Base-by-base conservation (phyloP, 1,140 invertebrate genomes). In the Fopius arisanus region DNA sequence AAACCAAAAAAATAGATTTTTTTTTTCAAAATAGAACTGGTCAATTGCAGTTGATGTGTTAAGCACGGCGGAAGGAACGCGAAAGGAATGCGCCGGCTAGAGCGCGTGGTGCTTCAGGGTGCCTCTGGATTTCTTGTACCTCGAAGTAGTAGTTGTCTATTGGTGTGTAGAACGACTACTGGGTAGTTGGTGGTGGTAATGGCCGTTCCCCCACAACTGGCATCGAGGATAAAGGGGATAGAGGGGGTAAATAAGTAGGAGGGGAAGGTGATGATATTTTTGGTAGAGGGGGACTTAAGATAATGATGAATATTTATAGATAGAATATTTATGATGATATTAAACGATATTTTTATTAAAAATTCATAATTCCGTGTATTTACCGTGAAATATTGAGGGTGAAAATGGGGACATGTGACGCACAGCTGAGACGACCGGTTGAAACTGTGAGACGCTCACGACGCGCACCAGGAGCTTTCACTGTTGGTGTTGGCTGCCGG, bases 391-490 rank as follows among this genome's bases (percentile, higher is more conserved):
- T n/a, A n/a, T n/a, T n/a, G 14, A 19, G 7, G 43, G 43, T 16
- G 4, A n/a, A 4, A 19, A 5, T 1, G n/a, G 7, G n/a, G 43
- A 83, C 85, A 85, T 81, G 79, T 86, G 83, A 85, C 79, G 82
- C 84, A 86, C 83, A 87, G 84, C 84, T 86, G 86, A 84, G 81
- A 82, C 81, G 84, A 82, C 78, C 83, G 80, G 81, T 82, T 83
- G 78, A 81, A 79, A 86, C 86, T 87, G 84, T 7, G 23, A 72
- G 66, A 70, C 65, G 67, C 73, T 48, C 59, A 68, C 59, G 77
- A 75, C 67, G 75, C 41, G 40, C 77, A 75, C 4, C 80, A 78
- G 66, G 72, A 48, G 74, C 75, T 75, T 70, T 71, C 70, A 73
- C 67, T 71, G 74, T n/a, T n/a, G 63, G 76, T 68, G 51, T 40